Evolutionary conservation across 2,797 vertebrate genomes (phyloP).

Genomic region (Mastacembelus armatus): DNA sequence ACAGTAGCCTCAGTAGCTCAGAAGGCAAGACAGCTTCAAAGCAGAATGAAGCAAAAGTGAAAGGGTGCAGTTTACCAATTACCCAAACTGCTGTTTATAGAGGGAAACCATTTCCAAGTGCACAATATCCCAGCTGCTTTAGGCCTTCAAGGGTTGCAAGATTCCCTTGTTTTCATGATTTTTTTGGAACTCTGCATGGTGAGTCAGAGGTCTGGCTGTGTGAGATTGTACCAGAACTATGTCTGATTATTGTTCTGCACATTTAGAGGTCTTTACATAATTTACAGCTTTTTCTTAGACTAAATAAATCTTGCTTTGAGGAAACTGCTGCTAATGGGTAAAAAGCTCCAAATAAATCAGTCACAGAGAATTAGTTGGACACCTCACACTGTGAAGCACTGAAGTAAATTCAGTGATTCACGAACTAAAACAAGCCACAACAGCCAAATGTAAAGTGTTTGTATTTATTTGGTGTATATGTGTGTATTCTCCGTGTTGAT

Average conservation of each 20-base stretch:
- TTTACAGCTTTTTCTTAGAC: slow-evolving; percentile 10
- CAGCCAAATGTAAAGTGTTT: slow-evolving; percentile 18
- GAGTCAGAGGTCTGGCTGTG: slow-evolving; percentile 9
- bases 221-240: slow-evolving; percentile 16
- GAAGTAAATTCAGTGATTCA: slow-evolving; percentile 44
- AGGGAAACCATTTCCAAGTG: not conserved
- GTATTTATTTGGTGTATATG: not conserved
- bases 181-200: not conserved
- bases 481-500: slow-evolving; percentile 35
- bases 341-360: slow-evolving; percentile 39
- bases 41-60: not conserved
- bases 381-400: slow-evolving; percentile 20
- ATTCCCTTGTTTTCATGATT: not conserved
- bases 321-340: slow-evolving; percentile 23
- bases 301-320: slow-evolving; percentile 16
- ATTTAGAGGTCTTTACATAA: slow-evolving; percentile 19
- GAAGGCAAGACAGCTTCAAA: not conserved
- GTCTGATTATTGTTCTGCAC: slow-evolving; percentile 23
- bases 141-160: not conserved
- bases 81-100: too few species aligned
- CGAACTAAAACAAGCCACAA: slow-evolving; percentile 46
- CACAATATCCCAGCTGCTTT: not conserved
- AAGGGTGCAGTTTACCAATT: not conserved
- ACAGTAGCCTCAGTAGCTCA: not conserved
- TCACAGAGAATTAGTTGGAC: slow-evolving; percentile 27